Conservation (phyloP, 2,888 invertebrate species). For the Coelopa pilipes region DNA sequence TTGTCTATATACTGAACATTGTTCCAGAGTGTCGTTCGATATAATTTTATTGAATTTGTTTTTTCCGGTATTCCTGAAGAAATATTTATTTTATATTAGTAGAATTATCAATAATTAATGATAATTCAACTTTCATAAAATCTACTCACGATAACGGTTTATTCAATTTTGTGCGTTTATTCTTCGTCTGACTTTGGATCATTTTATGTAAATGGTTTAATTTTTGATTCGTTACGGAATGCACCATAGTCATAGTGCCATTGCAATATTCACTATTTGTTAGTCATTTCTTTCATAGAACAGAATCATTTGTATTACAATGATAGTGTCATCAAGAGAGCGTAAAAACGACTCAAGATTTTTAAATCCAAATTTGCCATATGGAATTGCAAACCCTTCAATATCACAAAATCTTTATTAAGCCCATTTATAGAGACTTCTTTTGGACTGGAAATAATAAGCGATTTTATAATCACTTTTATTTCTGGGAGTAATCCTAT, state of each 20-base stretch:
- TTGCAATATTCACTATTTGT: neutral
- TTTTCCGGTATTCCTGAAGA: neutral
- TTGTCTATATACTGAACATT: too few species aligned
- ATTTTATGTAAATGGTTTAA: constrained; percentile 56
- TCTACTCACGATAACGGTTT: neutral
- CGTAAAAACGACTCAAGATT: constrained; percentile 55
- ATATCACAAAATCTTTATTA: constrained; percentile 51
- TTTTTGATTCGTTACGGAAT: constrained; percentile 47
- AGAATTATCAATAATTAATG: too few species aligned
- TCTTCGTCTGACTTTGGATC: constrained; percentile 55
- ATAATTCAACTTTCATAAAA: too few species aligned
- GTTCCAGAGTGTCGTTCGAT: too few species aligned
- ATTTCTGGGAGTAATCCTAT: constrained; percentile 50
- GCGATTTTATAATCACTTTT: constrained; percentile 56
- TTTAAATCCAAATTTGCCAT: constrained; percentile 50
- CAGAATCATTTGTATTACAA: constrained; percentile 44
- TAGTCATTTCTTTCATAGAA: neutral
- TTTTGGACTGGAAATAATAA: constrained; percentile 55
- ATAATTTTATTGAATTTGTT: neutral
- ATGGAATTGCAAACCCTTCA: constrained; percentile 55
- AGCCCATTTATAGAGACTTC: constrained; percentile 52
- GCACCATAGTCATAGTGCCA: constrained; percentile 53
- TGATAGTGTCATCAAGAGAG: constrained; percentile 55
- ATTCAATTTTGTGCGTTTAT: constrained; percentile 26
- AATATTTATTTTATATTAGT: neutral